phyloP scores from a whole-genome alignment of 2,113 vertebrate species.

The Forbesichthys agassizii region DNA sequence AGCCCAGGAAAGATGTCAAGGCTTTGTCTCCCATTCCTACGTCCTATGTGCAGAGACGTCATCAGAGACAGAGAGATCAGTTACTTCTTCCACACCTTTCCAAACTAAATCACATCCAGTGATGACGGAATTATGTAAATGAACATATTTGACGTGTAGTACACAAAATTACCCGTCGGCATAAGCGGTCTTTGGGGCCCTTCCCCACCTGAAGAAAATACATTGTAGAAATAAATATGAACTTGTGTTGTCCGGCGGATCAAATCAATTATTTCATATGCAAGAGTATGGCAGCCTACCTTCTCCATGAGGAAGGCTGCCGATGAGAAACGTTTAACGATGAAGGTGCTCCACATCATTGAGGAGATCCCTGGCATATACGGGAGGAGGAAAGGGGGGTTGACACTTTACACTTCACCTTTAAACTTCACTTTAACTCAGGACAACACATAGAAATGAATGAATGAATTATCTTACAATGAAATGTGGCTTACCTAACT shows the following conservation, averaged over 20 bases:
- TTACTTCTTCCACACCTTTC: background rate
- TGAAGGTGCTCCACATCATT: conserved; percentile 99
- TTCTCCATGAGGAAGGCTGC: conserved; percentile 93
- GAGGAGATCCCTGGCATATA: conserved; percentile 81
- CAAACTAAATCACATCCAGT: background rate
- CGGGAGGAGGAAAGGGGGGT: background rate
- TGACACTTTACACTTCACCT: no score
- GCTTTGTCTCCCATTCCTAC: conserved; percentile 93
- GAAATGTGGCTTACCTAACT: no score
- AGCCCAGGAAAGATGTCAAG: conserved; percentile 87
- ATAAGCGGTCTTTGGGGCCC: conserved; percentile 93
- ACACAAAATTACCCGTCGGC: conserved; percentile 83
- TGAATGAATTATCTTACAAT: no score
- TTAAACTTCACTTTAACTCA: no score
- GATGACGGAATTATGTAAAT: background rate
- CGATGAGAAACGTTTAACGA: conserved; percentile 93
- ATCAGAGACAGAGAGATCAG: background rate
- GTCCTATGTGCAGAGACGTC: conserved; percentile 75
- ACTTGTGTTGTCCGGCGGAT: no score
- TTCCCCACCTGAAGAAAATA: conserved; percentile 86
- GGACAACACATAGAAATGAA: no score
- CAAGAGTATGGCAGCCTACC: conserved; percentile 63
- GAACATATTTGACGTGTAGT: background rate
- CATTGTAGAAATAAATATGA: background rate
- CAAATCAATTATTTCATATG: background rate